Evolutionary conservation across 2,113 vertebrate species (phyloP).

Genomic region (Anser brachyrhynchus): DNA sequence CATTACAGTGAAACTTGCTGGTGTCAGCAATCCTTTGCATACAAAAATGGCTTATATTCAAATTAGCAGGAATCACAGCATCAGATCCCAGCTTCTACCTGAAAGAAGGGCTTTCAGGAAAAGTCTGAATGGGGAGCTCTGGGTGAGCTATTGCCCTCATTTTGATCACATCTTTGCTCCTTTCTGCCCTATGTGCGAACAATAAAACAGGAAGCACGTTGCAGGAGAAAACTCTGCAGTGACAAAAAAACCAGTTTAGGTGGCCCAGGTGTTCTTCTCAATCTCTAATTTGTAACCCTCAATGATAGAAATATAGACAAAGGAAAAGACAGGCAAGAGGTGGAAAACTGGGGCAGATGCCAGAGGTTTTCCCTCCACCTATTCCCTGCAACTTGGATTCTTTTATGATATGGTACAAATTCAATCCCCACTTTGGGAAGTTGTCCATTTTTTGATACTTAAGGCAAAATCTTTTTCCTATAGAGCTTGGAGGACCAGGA

Average conservation of each 20-base stretch:
- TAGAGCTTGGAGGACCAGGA: background rate
- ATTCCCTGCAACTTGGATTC: background rate
- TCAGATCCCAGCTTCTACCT: constrained; percentile 67
- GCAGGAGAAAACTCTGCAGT: background rate
- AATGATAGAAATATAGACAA: background rate
- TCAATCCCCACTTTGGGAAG: background rate
- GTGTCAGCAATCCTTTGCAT: constrained; percentile 80
- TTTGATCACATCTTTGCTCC: background rate
- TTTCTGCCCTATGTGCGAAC: rapidly evolving
- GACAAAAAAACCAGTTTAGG: background rate
- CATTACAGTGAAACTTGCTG: constrained; percentile 79
- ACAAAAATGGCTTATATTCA: constrained; percentile 74
- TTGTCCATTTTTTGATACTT: background rate
- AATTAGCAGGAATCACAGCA: constrained; percentile 68
- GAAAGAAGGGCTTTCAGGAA: background rate
- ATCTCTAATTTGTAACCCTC: background rate
- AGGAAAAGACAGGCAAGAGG: background rate
- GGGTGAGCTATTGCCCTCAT: background rate
- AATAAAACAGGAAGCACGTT: rapidly evolving
- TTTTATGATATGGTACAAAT: background rate
- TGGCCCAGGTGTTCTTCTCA: background rate
- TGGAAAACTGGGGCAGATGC: background rate
- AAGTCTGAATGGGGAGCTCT: background rate
- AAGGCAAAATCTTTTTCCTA: background rate
- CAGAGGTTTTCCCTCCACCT: background rate